These are phyloP conservation scores for Aldrovandia affinis DNA, from an alignment of 2,797 vertebrate species.

Conservation along the genomic window DNA sequence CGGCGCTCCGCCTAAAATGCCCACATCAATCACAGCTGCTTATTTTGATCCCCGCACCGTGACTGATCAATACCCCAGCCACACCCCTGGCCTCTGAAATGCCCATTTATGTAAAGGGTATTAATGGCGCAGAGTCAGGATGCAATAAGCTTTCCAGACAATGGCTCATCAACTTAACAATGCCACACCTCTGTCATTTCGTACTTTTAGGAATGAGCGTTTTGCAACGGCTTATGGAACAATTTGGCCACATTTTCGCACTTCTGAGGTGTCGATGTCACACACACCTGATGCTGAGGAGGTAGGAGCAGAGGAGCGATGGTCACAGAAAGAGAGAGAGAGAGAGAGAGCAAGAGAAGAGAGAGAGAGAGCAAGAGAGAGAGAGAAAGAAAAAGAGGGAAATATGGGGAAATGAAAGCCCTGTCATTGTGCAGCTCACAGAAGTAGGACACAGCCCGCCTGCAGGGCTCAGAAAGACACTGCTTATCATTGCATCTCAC, in stretches of 20 bases:
- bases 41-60: constrained; percentile 34
- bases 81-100: background rate
- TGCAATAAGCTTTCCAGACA: constrained; percentile 15
- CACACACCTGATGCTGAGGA: background rate
- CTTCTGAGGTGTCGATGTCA: background rate
- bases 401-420: constrained; percentile 10
- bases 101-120: constrained; percentile 17
- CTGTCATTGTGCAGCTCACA: constrained; percentile 32
- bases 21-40: constrained; percentile 46
- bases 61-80: constrained; percentile 31
- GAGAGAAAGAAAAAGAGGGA: background rate
- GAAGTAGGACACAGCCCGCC: constrained; percentile 38
- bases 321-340: background rate
- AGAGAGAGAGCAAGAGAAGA: background rate
- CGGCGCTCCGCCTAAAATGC: constrained; percentile 29
- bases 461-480: constrained; percentile 32
- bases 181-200: background rate
- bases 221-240: background rate
- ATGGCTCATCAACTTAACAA: background rate
- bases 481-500: constrained; percentile 11
- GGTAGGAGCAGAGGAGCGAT: background rate
- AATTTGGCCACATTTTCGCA: background rate
- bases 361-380: background rate
- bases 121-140: background rate
- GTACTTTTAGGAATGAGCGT: background rate